phyloP scores from a whole-genome alignment of 2,797 vertebrate genomes.

The Dendrocincla fuliginosa region DNA sequence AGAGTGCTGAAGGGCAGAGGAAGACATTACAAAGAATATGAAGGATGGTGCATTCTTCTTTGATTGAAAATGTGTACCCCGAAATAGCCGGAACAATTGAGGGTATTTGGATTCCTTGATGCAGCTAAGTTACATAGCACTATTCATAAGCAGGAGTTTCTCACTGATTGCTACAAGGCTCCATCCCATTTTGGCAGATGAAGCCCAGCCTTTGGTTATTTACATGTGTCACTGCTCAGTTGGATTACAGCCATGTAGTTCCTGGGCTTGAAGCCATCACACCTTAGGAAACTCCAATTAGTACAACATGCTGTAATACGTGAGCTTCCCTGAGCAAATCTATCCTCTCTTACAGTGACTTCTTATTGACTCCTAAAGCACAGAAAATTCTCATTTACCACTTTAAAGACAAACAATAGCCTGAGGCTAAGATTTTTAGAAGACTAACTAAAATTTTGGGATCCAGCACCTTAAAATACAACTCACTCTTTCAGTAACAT shows the following conservation, averaged over 20 bases:
- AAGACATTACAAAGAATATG: neutral
- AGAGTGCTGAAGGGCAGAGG: neutral
- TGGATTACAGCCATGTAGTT: conserved; percentile 47
- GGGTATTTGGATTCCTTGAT: neutral
- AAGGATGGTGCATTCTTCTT: neutral
- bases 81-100: neutral
- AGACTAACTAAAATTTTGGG: neutral
- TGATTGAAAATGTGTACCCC: neutral
- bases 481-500: neutral
- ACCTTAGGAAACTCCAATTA: conserved; percentile 66
- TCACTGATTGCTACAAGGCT: neutral
- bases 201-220: conserved; percentile 46
- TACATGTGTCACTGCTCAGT: conserved; percentile 56
- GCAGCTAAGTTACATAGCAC: neutral
- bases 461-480: neutral
- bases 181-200: conserved; percentile 4
- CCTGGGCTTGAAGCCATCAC: conserved; percentile 59
- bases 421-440: neutral
- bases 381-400: neutral
- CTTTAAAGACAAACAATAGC: neutral
- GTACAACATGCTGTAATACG: conserved; percentile 58
- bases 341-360: neutral
- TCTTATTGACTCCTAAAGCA: neutral
- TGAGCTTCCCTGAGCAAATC: conserved; percentile 29
- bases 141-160: neutral